A percentile compares a stretch with the other conserved stretches of the same genome.
Conservation (phyloP, 23 tunicate species). For the Trididemnum nubilum region DNA sequence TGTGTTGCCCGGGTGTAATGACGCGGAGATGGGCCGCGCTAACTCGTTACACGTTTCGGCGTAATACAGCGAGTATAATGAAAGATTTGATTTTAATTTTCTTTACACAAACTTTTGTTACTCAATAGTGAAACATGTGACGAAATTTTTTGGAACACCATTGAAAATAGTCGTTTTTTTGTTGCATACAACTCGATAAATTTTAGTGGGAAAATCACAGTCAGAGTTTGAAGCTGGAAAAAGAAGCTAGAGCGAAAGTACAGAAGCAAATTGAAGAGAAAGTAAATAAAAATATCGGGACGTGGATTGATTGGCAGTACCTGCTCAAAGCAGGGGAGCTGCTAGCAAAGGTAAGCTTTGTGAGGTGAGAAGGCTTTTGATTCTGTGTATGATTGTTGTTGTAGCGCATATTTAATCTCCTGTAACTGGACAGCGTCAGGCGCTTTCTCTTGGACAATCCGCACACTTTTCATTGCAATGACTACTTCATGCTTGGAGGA, state of each 20-base stretch:
- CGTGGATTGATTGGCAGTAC: slow-evolving; percentile 98
- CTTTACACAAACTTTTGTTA: no score
- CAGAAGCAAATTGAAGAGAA: slow-evolving; percentile 83
- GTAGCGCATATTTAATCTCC: no score
- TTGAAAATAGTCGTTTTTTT: no score
- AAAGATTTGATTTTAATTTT: background rate
- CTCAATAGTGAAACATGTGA: no score
- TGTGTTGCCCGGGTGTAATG: no score
- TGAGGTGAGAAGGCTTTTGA: no score
- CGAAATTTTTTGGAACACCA: no score
- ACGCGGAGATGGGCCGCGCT: background rate
- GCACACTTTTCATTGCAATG: no score
- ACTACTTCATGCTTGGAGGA: no score
- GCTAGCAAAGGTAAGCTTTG: slow-evolving; percentile 58
- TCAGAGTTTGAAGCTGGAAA: slow-evolving; percentile 69
- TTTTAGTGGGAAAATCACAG: slow-evolving; percentile 98
- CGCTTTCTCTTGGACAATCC: background rate
- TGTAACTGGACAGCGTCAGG: no score
- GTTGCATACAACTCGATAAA: no score
- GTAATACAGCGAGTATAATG: background rate
- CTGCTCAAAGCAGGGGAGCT: slow-evolving; percentile 87
- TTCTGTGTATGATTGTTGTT: background rate
- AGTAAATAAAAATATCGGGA: slow-evolving; percentile 66
- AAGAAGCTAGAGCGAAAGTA: slow-evolving; percentile 68
- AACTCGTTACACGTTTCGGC: background rate